Evolutionary conservation across 2,888 invertebrate genomes (phyloP), one percentile per base, ranked within the genome.

Genomic region (Cacoxenus indagator): DNA sequence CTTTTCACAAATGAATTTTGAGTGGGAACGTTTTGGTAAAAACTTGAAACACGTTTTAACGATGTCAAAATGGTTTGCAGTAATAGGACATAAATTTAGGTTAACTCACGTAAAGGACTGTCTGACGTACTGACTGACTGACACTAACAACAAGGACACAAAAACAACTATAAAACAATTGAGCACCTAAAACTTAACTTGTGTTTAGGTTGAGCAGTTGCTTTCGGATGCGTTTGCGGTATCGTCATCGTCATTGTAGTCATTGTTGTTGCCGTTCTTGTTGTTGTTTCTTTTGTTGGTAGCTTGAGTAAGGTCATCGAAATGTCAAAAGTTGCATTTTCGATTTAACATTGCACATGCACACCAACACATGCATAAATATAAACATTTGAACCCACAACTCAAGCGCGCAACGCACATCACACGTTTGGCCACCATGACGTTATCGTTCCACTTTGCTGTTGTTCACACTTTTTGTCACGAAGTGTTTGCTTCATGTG

Each of bases 241-340:
- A 19, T 51, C 22, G 64, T 48, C 65, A 26, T 26, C 29, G 24
- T 48, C 29, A 55, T 62, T 46, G 55, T 65, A 22, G 45, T 22
- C 67, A 55, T 64, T 69, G 51, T 64, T 67, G 46, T 51, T 62
- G 69, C 65, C 69, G 62, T 67, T 70, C 67, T 59, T 70, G 70
- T 70, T 73, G 69, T 72, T 66, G 67, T 75, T 76, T 67, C 68
- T 71, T 69, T 70, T 68, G 74, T 69, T 70, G 73, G 68, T 66
- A 72, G 70, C 73, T 82, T 82, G 78, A 78, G 81, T 85, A 87
- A 87, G 87, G 87, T 87, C 87, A 87, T 85, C 84, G 85, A 87
- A 87, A 87, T 87, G 87, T 87, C 87, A 86, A 86, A 86, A 82
- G 83, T 83, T 83, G 81, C 82, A 82, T 78, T 83, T 75, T 71